Percentiles rank a stretch among this genome's conserved stretches.
phyloP scores from a whole-genome alignment of 2,888 invertebrate genomes.

The Autographa pulchrina region DNA sequence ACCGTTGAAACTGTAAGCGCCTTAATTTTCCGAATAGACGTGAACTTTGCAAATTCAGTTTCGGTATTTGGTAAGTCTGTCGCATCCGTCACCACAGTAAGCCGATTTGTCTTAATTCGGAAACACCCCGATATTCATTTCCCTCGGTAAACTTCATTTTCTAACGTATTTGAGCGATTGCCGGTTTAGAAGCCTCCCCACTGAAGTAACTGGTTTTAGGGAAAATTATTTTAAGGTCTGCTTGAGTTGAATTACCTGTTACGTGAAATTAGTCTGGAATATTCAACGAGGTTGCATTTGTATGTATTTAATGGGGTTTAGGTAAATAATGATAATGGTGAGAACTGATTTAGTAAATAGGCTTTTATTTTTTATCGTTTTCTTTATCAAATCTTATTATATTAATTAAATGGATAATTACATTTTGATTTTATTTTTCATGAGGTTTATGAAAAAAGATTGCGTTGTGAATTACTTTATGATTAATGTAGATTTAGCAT shows the following conservation, averaged over 20 bases:
- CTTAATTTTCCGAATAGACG: slow-evolving; percentile 49
- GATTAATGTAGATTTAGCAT: background rate
- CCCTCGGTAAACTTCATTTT: slow-evolving; percentile 68
- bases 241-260: slow-evolving; percentile 12
- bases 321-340: background rate
- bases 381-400: background rate
- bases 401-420: background rate
- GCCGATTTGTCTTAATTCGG: slow-evolving; percentile 74
- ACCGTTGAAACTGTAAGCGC: slow-evolving; percentile 26
- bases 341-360: no score
- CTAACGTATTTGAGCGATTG: slow-evolving; percentile 67
- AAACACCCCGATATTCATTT: slow-evolving; percentile 70
- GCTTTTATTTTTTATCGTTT: background rate
- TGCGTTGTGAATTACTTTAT: background rate
- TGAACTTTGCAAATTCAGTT: slow-evolving; percentile 52
- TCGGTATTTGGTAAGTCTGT: slow-evolving; percentile 47
- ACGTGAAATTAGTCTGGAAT: slow-evolving; percentile 5
- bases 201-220: slow-evolving; percentile 42
- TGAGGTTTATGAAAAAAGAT: background rate
- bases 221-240: slow-evolving; percentile 44
- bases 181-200: slow-evolving; percentile 49
- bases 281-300: background rate
- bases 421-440: background rate
- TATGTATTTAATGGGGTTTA: background rate
- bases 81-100: slow-evolving; percentile 64